Conservation (phyloP, 2,888 invertebrate species). For the Eristalis arbustorum region DNA sequence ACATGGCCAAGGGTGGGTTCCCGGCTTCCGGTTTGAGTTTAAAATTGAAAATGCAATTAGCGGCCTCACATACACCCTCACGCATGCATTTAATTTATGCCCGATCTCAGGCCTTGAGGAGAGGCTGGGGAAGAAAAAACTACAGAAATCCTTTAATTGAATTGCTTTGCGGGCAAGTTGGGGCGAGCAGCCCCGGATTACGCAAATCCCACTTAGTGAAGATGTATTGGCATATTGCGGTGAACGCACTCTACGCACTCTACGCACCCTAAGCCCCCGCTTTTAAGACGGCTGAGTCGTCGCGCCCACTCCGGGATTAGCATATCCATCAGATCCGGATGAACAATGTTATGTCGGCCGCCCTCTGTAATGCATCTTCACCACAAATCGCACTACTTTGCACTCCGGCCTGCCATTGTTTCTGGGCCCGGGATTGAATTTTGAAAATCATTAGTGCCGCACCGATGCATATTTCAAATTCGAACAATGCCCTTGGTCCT, state of each 20-base stretch:
- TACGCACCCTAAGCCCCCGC: slow-evolving; percentile 10
- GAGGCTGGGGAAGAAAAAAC: slow-evolving; percentile 39
- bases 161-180: slow-evolving; percentile 53
- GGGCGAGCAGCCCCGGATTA: slow-evolving; percentile 28
- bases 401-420: slow-evolving; percentile 46
- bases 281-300: slow-evolving; percentile 48
- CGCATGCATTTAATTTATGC: slow-evolving; percentile 56
- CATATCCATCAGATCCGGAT: slow-evolving; percentile 61
- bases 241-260: slow-evolving; percentile 58
- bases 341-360: slow-evolving; percentile 24
- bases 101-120: slow-evolving; percentile 23
- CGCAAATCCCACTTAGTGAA: slow-evolving; percentile 62
- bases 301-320: slow-evolving; percentile 46
- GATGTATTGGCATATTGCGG: slow-evolving; percentile 69
- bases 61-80: slow-evolving; percentile 24
- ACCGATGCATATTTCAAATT: slow-evolving; percentile 54
- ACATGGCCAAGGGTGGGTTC: slow-evolving; percentile 47
- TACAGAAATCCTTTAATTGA: slow-evolving; percentile 65
- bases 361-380: slow-evolving; percentile 59
- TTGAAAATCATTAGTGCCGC: slow-evolving; percentile 64
- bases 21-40: not conserved
- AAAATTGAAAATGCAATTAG: slow-evolving; percentile 67
- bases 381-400: slow-evolving; percentile 64
- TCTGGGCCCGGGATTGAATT: slow-evolving; percentile 57
- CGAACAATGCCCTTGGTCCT: slow-evolving; percentile 6